Base-by-base conservation (phyloP, 2,113 vertebrate genomes). In the Rhizomys pruinosus region DNA sequence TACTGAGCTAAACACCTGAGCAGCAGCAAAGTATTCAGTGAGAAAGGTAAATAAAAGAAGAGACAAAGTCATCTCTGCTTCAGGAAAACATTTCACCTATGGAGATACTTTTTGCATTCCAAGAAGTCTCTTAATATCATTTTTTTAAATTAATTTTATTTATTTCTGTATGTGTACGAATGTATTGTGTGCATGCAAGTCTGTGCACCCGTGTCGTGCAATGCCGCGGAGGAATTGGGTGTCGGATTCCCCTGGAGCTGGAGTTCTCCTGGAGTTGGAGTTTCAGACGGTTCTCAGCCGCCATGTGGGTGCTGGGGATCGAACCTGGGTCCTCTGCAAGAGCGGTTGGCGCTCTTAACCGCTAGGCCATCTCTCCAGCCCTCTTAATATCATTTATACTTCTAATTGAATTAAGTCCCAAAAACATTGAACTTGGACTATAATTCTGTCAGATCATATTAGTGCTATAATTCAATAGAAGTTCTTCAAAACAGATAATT, bases 311-410 rank as follows among this genome's bases (percentile, higher is more conserved):
- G n/a, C n/a, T n/a, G n/a, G n/a, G n/a, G n/a, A n/a, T n/a, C n/a
- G n/a, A n/a, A n/a, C n/a, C n/a, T n/a, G n/a, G n/a, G n/a, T n/a
- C n/a, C n/a, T n/a, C n/a, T n/a, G n/a, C n/a, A n/a, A n/a, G n/a
- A n/a, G n/a, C n/a, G n/a, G n/a, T n/a, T n/a, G n/a, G n/a, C n/a
- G n/a, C n/a, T n/a, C n/a, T n/a, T n/a, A n/a, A n/a, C n/a, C n/a
- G n/a, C n/a, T n/a, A n/a, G n/a, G n/a, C n/a, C n/a, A n/a, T n/a
- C n/a, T n/a, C n/a, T n/a, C n/a, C n/a, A n/a, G n/a, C n/a, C n/a
- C 11, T 93, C 37, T 59, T 86, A 55, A 94, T 94, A 81, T 90
- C 34, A 88, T 92, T 95, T 89, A 39, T 85, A 86, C 25, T 52
- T 6, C 23, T 77, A 91, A 91, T 37, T 81, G 64, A 88, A 73